Conservation (phyloP, 2,888 invertebrate genomes). For the Anorthoa munda region DNA sequence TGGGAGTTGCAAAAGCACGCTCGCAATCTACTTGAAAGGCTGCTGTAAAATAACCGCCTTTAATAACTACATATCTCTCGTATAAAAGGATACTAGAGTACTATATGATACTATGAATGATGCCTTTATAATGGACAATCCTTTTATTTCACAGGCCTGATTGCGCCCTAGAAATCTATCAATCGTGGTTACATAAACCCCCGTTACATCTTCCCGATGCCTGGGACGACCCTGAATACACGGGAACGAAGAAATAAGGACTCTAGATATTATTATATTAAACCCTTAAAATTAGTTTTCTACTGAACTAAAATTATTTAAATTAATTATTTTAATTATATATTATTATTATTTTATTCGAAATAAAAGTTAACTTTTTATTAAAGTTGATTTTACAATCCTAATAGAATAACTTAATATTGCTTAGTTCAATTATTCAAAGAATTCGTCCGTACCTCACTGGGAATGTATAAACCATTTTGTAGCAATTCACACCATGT, state of each 20-base stretch:
- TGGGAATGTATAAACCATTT: conserved; percentile 35
- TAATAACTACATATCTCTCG: conserved; percentile 26
- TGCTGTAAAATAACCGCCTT: conserved; percentile 36
- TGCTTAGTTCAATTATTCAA: conserved; percentile 10
- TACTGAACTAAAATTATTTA: too few species aligned
- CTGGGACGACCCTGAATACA: conserved; percentile 81
- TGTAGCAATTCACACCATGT: conserved; percentile 55
- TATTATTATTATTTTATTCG: not conserved
- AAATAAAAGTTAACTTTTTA: not conserved
- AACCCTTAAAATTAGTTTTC: too few species aligned
- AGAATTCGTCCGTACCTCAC: conserved; percentile 30
- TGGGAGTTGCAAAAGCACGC: conserved; percentile 28
- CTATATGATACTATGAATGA: conserved; percentile 36
- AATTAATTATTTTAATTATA: too few species aligned
- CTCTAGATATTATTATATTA: not conserved
- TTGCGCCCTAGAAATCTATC: conserved; percentile 85
- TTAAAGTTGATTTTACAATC: not conserved
- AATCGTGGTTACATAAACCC: conserved; percentile 79
- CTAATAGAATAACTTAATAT: not conserved
- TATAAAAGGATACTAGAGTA: conserved; percentile 58
- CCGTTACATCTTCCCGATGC: conserved; percentile 79
- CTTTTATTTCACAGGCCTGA: conserved; percentile 80
- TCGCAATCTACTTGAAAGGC: conserved; percentile 57
- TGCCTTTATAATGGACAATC: not conserved
- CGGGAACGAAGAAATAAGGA: conserved; percentile 23